Percentiles rank a stretch among this genome's conserved stretches.
Evolutionary conservation across 2,113 vertebrate species (phyloP).

Genomic region (Megaceryle maxima): DNA sequence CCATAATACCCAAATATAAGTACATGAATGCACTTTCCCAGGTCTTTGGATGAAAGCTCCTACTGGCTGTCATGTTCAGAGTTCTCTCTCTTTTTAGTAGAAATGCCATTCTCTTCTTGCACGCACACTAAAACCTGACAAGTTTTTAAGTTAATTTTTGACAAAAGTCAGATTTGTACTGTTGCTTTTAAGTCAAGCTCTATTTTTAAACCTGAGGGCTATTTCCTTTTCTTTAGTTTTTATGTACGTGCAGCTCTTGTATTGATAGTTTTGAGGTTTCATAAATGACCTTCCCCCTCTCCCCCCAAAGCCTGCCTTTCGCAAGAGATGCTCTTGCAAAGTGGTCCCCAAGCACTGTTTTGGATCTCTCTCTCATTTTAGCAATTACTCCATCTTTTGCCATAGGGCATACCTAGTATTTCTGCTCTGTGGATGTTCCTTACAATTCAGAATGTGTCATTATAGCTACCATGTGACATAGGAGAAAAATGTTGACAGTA

Average conservation of each 20-base stretch:
- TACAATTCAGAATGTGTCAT: background rate
- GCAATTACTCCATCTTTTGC: slow-evolving; percentile 1
- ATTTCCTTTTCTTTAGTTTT: background rate
- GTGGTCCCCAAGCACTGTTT: background rate
- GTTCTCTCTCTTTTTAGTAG: background rate
- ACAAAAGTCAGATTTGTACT: background rate
- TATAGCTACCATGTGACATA: background rate
- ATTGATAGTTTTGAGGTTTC: background rate
- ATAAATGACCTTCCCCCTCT: background rate
- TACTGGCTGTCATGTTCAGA: background rate
- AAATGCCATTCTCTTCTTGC: background rate
- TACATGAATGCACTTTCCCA: background rate
- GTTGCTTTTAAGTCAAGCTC: background rate
- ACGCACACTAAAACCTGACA: background rate
- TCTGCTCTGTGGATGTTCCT: background rate
- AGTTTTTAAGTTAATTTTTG: background rate
- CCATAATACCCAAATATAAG: background rate
- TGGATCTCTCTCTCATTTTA: slow-evolving; percentile 15
- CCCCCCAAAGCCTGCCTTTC: background rate
- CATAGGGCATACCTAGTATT: background rate
- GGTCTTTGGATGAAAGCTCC: background rate
- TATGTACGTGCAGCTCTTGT: background rate
- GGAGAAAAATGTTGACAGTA: background rate
- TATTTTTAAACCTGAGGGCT: background rate
- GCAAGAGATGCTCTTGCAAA: background rate